phyloP scores from a whole-genome alignment of 2,888 invertebrate species.

The Idaea aversata region DNA sequence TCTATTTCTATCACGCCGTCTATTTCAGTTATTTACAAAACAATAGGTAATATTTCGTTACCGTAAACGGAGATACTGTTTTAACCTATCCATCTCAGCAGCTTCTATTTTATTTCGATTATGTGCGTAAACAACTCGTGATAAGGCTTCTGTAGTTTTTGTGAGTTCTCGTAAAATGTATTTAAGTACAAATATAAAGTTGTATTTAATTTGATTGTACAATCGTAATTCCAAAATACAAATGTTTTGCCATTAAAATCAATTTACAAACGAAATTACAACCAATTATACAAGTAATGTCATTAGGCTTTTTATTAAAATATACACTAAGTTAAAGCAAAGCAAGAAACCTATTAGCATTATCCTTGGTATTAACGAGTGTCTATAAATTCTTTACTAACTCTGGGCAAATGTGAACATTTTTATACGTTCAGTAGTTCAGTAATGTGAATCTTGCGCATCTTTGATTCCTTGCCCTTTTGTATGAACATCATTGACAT shows the following conservation, averaged over 20 bases:
- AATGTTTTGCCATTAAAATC: neutral
- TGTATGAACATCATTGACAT: constrained; percentile 27
- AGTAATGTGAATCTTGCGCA: constrained; percentile 1
- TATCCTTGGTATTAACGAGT: constrained; percentile 23
- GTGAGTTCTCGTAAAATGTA: too few species aligned
- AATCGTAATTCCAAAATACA: neutral
- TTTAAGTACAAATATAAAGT: too few species aligned
- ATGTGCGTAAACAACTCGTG: too few species aligned
- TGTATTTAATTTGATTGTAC: too few species aligned
- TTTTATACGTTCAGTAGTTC: neutral
- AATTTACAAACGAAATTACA: neutral
- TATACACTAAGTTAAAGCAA: neutral
- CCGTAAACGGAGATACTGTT: too few species aligned
- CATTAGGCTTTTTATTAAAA: neutral
- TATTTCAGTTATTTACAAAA: too few species aligned
- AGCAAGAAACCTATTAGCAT: constrained; percentile 12
- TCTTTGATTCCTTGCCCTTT: constrained; percentile 5
- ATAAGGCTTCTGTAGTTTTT: too few species aligned
- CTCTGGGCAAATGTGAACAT: neutral
- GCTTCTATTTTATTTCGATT: too few species aligned
- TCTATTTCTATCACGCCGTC: too few species aligned
- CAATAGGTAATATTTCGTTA: too few species aligned
- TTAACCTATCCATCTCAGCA: too few species aligned
- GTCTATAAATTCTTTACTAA: constrained; percentile 21
- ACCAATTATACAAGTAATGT: neutral